Percentiles rank a stretch among this genome's conserved stretches.
Evolutionary conservation across 2,113 vertebrate genomes (phyloP).

Genomic region (Oncorhynchus keta): DNA sequence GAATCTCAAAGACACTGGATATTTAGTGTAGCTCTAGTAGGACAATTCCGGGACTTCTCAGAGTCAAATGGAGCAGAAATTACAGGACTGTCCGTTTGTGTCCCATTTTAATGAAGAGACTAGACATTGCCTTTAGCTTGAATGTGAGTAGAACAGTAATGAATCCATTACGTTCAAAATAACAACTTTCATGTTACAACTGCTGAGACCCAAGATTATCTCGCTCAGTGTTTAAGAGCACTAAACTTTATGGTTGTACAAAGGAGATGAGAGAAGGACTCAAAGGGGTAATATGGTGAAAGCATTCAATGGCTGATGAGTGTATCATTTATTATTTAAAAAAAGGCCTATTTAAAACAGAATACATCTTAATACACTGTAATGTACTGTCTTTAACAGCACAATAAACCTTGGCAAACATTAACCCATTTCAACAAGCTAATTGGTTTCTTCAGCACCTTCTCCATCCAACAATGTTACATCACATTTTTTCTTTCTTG

Average conservation of each 20-base stretch:
- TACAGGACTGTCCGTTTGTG: conserved; percentile 58
- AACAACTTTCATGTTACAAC: no score
- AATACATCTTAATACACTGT: not conserved
- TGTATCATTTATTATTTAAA: not conserved
- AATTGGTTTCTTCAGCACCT: not conserved
- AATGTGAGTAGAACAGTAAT: conserved; percentile 56
- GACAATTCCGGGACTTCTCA: conserved; percentile 21
- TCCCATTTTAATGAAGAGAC: conserved; percentile 70
- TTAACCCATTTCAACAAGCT: not conserved
- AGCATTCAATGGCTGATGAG: not conserved
- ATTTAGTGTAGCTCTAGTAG: conserved; percentile 11
- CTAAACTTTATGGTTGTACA: not conserved
- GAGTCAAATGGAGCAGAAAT: conserved; percentile 61
- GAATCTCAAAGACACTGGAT: conserved; percentile 4
- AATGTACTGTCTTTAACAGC: not conserved
- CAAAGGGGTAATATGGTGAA: not conserved
- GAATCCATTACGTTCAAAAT: conserved; percentile 58
- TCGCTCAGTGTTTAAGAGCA: no score
- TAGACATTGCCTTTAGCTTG: conserved; percentile 60
- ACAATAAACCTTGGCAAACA: not conserved
- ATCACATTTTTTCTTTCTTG: not conserved
- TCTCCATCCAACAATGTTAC: not conserved
- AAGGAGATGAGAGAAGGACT: conserved; percentile 35
- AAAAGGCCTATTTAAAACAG: not conserved
- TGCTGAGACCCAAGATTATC: no score